Evolutionary conservation across 2,888 invertebrate genomes (phyloP), one percentile per base, ranked within the genome.

Genomic region (Erynnis tages): DNA sequence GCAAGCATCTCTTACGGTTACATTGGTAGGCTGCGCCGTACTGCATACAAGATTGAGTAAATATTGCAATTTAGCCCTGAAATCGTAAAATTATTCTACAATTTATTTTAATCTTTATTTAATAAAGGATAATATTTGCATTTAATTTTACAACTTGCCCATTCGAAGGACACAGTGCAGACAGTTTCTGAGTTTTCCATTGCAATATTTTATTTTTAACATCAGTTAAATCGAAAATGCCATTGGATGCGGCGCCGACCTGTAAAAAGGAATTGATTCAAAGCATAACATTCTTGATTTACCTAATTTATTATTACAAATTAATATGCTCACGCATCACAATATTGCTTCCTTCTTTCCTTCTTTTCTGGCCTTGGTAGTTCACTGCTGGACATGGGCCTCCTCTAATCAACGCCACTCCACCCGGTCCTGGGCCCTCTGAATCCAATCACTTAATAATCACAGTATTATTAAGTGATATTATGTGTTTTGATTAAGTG

Each of bases 21-120:
- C 77, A 59, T 92, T 91, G 1, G 91, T 87, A 10, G 90, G 91
- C 71, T 93, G 93, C n/a, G 93, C 92, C 27, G 92, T 91, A 62
- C 91, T 93, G 70, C 93, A 93, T 55, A 93, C 88, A 54, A 93
- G 75, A 66, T 91, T 93, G 6, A 93, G 71, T 47, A 93, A 76
- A 62, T 91, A 92, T 54, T 88, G 88, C 29, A 89, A 58, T 55
- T 79, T 75, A 0, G 65, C 67, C 32, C 89, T 89, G 63, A 13
- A 76, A 76, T 23, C 27, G 54, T 40, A 25, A 53, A 29, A 10
- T n/a, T n/a, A 7, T 41, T 41, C n/a, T 2, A 6, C 7, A 27
- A 27, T 17, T 3, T n/a, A 7, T 25, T 14, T 34, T 5, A 47
- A 19, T 7, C 4, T 3, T 27, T 4, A 11, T 19, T 37, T 37